Conservation (phyloP, 2,113 vertebrate species). For the Oryctolagus cuniculus region mOryCun1.1 NC_091438.1:83354001-83354500, state of each 20-base stretch:
- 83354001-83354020: slow-evolving; percentile 7
- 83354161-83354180: slow-evolving; percentile 55
- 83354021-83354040: slow-evolving; percentile 55
- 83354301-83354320: background rate
- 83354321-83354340: slow-evolving; percentile 67
- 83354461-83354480: slow-evolving; percentile 88
- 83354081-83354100: background rate
- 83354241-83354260: slow-evolving; percentile 75
- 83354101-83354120: background rate
- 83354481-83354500: slow-evolving; percentile 78
- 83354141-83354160: background rate
- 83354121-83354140: background rate
- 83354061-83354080: background rate
- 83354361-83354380: slow-evolving; percentile 85
- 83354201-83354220: slow-evolving; percentile 42
- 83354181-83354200: slow-evolving; percentile 44
- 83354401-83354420: slow-evolving; percentile 88
- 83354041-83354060: background rate
- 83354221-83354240: slow-evolving; percentile 52
- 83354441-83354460: slow-evolving; percentile 90
- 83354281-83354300: background rate
- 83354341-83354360: slow-evolving; percentile 72
- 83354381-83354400: slow-evolving; percentile 81
- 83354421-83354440: slow-evolving; percentile 89
- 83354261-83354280: slow-evolving; percentile 26